Base-by-base conservation (phyloP, 2,113 vertebrate genomes). In the Periophthalmodon schlosseri region DNA sequence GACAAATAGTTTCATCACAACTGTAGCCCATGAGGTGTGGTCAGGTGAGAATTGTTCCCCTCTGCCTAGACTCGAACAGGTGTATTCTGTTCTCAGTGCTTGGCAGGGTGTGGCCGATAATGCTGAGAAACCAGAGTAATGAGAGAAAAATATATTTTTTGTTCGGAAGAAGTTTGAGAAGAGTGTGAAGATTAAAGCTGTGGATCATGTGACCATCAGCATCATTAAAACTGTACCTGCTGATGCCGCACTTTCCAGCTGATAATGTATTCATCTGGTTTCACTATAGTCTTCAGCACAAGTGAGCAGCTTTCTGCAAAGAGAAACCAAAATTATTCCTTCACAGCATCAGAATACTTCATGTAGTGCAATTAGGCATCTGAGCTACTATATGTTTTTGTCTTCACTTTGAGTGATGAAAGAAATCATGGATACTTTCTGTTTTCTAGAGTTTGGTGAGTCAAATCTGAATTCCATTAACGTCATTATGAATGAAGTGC, bases 171-270 rank as follows among this genome's bases (percentile, higher is more conserved):
- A 36, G 33, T 66, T 69, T 46, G 39, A 34, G 12, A 52, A 54
- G 23, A 65, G 49, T 67, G 66, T 72, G 60, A 60, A 36, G 76
- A 76, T 46, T 33, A 76, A 47, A 72, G 52, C 47, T 75, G 65
- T 7, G 20, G 65, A 75, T 44, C 39, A 44, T 66, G 65, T 75
- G 69, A 76, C 60, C 73, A 44, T 75, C 20, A 6, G 64, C 64
- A 65, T 79, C 67, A 83, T 79, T 83, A 74, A 79, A 76, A 70
- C 68, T 79, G 66, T 49, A 76, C 77, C 74, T 79, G 74, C 77
- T 74, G 77, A 83, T 74, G 66, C 63, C 68, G 80, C 80, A 82
- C 68, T 75, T 82, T 56, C 54, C 60, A 11, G 44, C 49, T 58
- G 57, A 68, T 78, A 74, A 75, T 72, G 75, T 75, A 72, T 78